A percentile compares a stretch with the other conserved stretches of the same genome.
Evolutionary conservation across 2,113 vertebrate genomes (phyloP).

Genomic region (Eclectus roratus): DNA sequence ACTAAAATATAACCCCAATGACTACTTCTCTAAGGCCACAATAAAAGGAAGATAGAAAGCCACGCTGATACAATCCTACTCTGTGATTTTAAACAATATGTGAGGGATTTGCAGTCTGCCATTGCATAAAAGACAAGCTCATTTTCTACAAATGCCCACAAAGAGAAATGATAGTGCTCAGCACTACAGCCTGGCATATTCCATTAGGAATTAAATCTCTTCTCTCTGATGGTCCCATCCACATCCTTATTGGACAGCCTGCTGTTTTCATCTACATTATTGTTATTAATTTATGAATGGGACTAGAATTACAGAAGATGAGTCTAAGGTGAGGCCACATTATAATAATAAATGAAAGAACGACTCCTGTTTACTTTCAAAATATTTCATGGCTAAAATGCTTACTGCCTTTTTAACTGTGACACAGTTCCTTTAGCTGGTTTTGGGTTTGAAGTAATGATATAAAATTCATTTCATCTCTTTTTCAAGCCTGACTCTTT

Average conservation of each 20-base stretch:
- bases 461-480: constrained; percentile 90
- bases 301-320: constrained; percentile 65
- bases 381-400: constrained; percentile 74
- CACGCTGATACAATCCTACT: neutral
- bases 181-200: constrained; percentile 3
- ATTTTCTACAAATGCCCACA: constrained; percentile 55
- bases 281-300: constrained; percentile 76
- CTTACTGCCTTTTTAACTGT: constrained; percentile 79
- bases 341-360: constrained; percentile 80
- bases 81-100: constrained; percentile 39
- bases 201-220: constrained; percentile 65
- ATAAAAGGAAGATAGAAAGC: neutral
- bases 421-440: constrained; percentile 80
- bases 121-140: constrained; percentile 24
- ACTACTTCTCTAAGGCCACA: neutral
- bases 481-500: constrained; percentile 79
- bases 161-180: constrained; percentile 55
- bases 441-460: constrained; percentile 89
- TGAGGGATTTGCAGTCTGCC: constrained; percentile 18
- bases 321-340: constrained; percentile 63
- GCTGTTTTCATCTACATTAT: constrained; percentile 71
- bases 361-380: constrained; percentile 69
- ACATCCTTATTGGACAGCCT: constrained; percentile 64
- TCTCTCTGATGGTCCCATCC: constrained; percentile 66
- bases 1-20: neutral